Evolutionary conservation across 2,113 vertebrate species (phyloP).

Genomic region (Lycaon pictus): DNA sequence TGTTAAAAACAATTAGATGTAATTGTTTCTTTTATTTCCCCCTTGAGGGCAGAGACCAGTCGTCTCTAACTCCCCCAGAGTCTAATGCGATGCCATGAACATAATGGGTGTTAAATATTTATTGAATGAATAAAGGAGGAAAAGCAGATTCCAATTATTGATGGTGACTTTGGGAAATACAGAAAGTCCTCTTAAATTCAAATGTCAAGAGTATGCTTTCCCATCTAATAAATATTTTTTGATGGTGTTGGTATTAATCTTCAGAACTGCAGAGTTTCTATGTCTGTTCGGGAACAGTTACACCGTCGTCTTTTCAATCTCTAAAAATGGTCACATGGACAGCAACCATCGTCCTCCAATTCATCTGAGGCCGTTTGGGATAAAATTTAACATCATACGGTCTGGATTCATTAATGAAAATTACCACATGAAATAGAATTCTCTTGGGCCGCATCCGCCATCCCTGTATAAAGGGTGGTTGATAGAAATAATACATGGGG

Average conservation of each 20-base stretch:
- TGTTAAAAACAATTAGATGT: constrained; percentile 70
- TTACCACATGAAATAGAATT: constrained; percentile 43
- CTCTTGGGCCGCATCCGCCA: background rate
- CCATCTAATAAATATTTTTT: background rate
- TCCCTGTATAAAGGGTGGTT: background rate
- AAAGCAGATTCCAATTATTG: constrained; percentile 57
- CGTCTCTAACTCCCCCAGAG: constrained; percentile 28
- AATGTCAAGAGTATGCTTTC: constrained; percentile 58
- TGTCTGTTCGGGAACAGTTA: constrained; percentile 41
- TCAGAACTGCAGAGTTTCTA: constrained; percentile 41
- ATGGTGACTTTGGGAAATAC: background rate
- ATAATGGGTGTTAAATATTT: constrained; percentile 75
- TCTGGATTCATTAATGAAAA: constrained; percentile 58
- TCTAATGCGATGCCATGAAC: constrained; percentile 25
- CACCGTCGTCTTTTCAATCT: constrained; percentile 10
- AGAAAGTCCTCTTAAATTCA: constrained; percentile 41
- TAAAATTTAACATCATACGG: background rate
- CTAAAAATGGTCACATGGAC: background rate
- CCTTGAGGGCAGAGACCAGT: constrained; percentile 55
- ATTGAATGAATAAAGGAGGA: constrained; percentile 68
- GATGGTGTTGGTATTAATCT: constrained; percentile 37
- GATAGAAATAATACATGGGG: constrained; percentile 20
- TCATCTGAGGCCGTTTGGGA: background rate
- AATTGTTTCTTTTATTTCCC: constrained; percentile 71
- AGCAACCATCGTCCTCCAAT: background rate